phyloP scores from a whole-genome alignment of 2,797 vertebrate genomes.

The Falco naumanni region DNA sequence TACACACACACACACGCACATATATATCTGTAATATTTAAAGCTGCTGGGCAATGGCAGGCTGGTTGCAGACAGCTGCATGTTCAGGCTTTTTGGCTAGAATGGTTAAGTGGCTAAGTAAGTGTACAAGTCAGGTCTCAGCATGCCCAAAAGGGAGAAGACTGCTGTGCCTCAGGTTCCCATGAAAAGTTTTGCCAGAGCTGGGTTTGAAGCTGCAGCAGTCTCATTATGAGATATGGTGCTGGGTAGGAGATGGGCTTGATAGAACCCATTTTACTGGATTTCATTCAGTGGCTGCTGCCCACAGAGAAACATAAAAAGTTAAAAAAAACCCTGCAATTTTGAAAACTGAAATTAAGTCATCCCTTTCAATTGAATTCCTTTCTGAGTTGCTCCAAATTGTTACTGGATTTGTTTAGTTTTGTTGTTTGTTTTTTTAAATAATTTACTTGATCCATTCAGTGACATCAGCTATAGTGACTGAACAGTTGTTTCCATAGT shows the following conservation, averaged over 20 bases:
- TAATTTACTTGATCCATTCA: background rate
- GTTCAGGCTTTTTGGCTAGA: constrained; percentile 41
- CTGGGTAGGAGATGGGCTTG: background rate
- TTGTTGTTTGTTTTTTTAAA: background rate
- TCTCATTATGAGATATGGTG: background rate
- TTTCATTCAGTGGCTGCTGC: constrained; percentile 9
- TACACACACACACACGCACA: too few relatives aligned
- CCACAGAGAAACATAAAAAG: constrained; percentile 16
- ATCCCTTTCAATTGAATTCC: background rate
- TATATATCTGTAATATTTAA: background rate
- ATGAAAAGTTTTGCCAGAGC: constrained; percentile 25
- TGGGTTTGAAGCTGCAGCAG: constrained; percentile 10
- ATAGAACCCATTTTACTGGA: constrained; percentile 1
- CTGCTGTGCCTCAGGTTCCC: background rate
- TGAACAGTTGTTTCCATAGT: background rate
- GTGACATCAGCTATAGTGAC: constrained; percentile 28
- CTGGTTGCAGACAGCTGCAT: constrained; percentile 19
- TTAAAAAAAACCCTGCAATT: background rate
- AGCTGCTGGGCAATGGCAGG: constrained; percentile 18
- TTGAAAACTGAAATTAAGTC: constrained; percentile 4
- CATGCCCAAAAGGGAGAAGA: background rate
- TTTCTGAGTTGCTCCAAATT: background rate
- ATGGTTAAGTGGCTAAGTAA: constrained; percentile 66
- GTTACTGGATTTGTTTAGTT: constrained; percentile 1
- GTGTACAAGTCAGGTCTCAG: constrained; percentile 42